A percentile compares a stretch with the other conserved stretches of the same genome.
phyloP scores from a whole-genome alignment of 2,797 vertebrate species.

The Chloroceryle amazona region DNA sequence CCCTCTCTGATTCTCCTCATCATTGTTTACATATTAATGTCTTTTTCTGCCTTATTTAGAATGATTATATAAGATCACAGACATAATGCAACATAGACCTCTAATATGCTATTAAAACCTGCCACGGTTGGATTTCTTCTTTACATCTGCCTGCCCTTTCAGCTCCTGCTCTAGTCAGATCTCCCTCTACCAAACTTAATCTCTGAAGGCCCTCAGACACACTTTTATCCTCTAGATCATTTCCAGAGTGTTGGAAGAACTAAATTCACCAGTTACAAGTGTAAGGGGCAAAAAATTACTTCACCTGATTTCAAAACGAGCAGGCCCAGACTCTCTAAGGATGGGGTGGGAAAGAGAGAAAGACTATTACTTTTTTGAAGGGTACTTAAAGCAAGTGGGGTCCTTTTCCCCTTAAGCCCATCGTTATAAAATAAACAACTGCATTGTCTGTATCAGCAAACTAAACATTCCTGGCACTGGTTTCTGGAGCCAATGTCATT shows the following conservation, averaged over 20 bases:
- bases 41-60: constrained; percentile 55
- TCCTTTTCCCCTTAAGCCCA: neutral
- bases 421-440: neutral
- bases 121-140: fast-evolving
- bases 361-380: neutral
- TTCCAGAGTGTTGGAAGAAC: neutral
- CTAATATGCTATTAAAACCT: neutral
- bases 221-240: neutral
- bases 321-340: neutral
- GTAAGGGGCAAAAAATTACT: neutral
- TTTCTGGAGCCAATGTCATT: neutral
- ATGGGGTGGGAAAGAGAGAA: neutral
- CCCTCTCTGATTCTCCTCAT: constrained; percentile 21
- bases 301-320: neutral
- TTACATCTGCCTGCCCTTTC: neutral
- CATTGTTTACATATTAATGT: constrained; percentile 62
- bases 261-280: neutral
- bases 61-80: constrained; percentile 45
- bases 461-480: neutral
- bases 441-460: neutral
- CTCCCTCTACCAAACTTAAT: neutral
- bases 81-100: neutral
- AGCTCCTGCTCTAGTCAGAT: neutral
- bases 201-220: neutral
- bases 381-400: neutral